Evolutionary conservation across 2,113 vertebrate species (phyloP).

Genomic region (Pogona vitticeps): DNA sequence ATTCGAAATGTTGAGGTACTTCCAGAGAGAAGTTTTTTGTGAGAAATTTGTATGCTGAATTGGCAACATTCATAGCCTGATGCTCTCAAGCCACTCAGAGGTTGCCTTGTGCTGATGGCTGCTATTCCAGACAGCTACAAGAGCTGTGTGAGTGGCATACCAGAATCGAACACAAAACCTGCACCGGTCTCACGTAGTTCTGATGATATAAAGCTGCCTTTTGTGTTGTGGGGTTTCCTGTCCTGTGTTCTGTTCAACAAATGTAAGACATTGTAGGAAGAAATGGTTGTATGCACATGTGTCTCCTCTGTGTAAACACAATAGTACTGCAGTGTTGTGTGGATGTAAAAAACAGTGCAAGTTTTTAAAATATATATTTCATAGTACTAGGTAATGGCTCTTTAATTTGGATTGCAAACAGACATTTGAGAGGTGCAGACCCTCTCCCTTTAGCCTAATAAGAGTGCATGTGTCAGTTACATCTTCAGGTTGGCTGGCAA

Average conservation of each 20-base stretch:
- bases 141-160: background rate
- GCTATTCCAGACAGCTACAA: background rate
- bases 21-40: background rate
- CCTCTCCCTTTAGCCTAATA: background rate
- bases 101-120: background rate
- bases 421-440: background rate
- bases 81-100: background rate
- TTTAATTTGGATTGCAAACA: background rate
- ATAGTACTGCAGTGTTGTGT: background rate
- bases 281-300: background rate
- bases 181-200: background rate
- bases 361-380: background rate
- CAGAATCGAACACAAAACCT: background rate
- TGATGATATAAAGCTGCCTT: background rate
- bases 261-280: background rate
- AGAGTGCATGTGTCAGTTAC: slow-evolving; percentile 7
- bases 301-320: background rate
- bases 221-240: background rate
- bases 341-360: background rate
- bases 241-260: background rate
- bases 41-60: background rate
- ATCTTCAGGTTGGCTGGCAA: slow-evolving; percentile 50
- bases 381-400: background rate
- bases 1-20: background rate
- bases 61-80: background rate